Base-by-base conservation (phyloP, 2,797 vertebrate genomes). In the Enteromius fasciolatus region DNA sequence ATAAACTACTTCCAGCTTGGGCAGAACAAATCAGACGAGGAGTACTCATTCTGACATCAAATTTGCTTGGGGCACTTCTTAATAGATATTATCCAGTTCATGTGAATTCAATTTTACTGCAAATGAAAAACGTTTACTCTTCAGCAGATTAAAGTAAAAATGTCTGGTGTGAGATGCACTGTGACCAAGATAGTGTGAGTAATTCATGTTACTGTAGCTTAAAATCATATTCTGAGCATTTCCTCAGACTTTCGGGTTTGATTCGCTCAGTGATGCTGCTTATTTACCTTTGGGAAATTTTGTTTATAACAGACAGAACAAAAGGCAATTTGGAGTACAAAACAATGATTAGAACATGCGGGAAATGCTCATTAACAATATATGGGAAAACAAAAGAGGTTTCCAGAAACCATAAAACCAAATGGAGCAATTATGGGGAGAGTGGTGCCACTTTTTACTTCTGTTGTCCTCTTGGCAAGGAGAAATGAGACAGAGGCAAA, bases 31-130 rank as follows among this genome's bases (percentile, higher is more conserved):
- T 82, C 80, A 76, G 44, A 83, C 28, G 50, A 75, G 80, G 82
- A 88, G 78, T 36, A 67, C 82, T 88, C 68, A 72, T 81, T 88
- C 66, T 69, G 81, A 87, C 86, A 68, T 50, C 48, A 59, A 74
- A 81, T 84, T 48, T 36, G 83, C 90, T 86, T 33, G 33, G 78
- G 88, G 89, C 84, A 84, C 81, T 87, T 86, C 88, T 87, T 86
- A 86, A 88, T 87, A 78, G 83, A 87, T 36, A 28, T n/a, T 2
- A 54, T 90, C 90, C 91, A 67, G 52, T 72, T 78, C 20, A 69
- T 75, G 64, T 76, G 82, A 82, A 90, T 87, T 84, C 20, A 87
- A 85, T 84, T 83, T 69, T 80, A 33, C 83, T 85, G 87, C 89
- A 83, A 76, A 88, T 85, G 76, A 46, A 74, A 87, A 87, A 78